Base-by-base conservation (phyloP, 2,797 vertebrate species). In the Sebastes nivosus region DNA sequence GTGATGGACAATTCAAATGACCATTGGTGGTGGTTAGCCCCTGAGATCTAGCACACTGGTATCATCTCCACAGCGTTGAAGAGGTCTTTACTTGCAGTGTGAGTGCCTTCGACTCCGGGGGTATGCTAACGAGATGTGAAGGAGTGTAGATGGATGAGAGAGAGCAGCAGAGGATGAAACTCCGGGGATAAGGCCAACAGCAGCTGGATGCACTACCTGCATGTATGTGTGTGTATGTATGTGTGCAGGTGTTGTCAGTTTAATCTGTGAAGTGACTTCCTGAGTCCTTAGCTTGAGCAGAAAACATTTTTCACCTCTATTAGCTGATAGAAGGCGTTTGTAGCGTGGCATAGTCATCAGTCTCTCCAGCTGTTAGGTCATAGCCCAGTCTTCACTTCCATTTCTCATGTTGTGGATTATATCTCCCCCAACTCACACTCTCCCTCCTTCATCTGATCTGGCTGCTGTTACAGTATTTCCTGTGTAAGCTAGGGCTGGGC, bases 301-400 rank as follows among this genome's bases (percentile, higher is more conserved):
- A 81, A 89, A 38, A 75, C 58, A 66, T 80, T 81, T 88, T 94
- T 93, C 94, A 36, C 65, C 59, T 91, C 76, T 87, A 85, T 83
- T 82, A 95, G 93, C 92, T 74, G 90, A 84, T 91, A 87, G 93
- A 77, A 89, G 88, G 88, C 84, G 92, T 95, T 95, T 95, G 94
- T 93, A 87, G 93, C 91, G 89, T 58, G 68, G 66, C 92, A 50
- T 87, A 89, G 91, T 95, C 94, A 85, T 94, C 91, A 94, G 93
- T 95, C 94, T 93, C 90, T 87, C 88, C 82, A 93, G 89, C 86
- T 80, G 91, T 92, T 97, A 96, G 95, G 94, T 74, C 88, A 1
- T 69, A 83, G 95, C 96, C 96, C 94, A 67, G 65, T 80, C 82
- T 65, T 70, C 68, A 86, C 90, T 92, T 93, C 88, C 77, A 87